A percentile compares a stretch with the other conserved stretches of the same genome.
phyloP scores from a whole-genome alignment of 2,113 vertebrate species.

The Vireo altiloquus region DNA sequence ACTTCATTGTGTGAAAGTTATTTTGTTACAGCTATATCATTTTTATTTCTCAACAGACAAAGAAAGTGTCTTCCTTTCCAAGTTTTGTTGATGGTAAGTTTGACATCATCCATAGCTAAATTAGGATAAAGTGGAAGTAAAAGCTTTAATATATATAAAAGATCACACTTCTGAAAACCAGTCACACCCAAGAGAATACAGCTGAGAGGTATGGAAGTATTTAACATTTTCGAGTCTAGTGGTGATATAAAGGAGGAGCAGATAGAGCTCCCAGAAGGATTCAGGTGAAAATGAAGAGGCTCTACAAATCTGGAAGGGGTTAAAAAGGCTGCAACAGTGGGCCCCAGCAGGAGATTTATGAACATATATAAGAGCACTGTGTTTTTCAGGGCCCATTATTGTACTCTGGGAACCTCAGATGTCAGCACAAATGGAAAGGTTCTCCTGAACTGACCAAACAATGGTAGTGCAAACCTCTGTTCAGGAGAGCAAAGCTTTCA shows the following conservation, averaged over 20 bases:
- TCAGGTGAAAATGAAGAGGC: neutral
- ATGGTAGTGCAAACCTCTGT: neutral
- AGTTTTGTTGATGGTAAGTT: slow-evolving; percentile 98
- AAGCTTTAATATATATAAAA: neutral
- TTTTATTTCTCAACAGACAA: slow-evolving; percentile 80
- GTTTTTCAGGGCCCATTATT: neutral
- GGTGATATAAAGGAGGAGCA: neutral
- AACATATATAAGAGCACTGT: neutral
- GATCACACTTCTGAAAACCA: neutral
- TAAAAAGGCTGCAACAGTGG: neutral
- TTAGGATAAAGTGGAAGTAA: neutral
- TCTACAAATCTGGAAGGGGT: neutral
- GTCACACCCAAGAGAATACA: neutral
- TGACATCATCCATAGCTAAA: neutral
- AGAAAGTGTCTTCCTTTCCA: slow-evolving; percentile 93
- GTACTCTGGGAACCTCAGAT: neutral
- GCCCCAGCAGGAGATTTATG: neutral
- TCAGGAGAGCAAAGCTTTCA: neutral
- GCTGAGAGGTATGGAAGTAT: neutral
- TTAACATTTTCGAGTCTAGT: neutral
- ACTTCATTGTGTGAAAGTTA: neutral
- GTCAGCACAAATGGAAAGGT: neutral
- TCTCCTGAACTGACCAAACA: neutral
- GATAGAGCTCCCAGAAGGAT: neutral
- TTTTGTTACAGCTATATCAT: neutral